Percentiles rank a stretch among this genome's conserved stretches.
Conservation (phyloP, 2,113 vertebrate species). For the Strix uralensis region DNA sequence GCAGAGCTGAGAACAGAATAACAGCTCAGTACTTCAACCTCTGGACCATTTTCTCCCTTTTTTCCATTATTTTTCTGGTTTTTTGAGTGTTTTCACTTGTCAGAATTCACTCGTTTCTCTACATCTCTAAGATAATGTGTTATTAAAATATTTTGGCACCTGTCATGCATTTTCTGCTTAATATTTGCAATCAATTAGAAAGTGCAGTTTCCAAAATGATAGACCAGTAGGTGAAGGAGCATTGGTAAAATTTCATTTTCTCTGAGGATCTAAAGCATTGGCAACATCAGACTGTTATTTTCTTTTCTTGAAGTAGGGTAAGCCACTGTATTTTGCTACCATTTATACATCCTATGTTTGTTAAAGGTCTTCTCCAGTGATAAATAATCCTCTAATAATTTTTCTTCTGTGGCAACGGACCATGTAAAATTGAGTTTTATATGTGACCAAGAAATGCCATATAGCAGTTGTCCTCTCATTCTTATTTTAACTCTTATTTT, state of each 20-base stretch:
- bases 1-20: neutral
- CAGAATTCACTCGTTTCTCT: neutral
- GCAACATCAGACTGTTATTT: neutral
- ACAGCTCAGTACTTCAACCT: neutral
- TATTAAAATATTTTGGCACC: conserved; percentile 8
- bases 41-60: neutral
- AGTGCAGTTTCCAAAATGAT: neutral
- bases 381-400: neutral
- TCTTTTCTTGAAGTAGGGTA: neutral
- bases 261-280: neutral
- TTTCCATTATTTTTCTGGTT: neutral
- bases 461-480: neutral
- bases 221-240: neutral
- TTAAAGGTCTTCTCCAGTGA: neutral
- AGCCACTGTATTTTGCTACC: neutral
- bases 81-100: neutral
- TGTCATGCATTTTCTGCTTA: neutral
- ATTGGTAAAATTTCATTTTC: neutral
- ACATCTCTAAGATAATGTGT: neutral
- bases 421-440: neutral
- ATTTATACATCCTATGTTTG: neutral
- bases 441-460: neutral
- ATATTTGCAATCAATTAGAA: neutral
- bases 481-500: neutral
- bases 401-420: neutral